These are phyloP conservation scores for Aleadryas rufinucha DNA, from an alignment of 2,113 vertebrate species.

Conservation along the genomic window DNA sequence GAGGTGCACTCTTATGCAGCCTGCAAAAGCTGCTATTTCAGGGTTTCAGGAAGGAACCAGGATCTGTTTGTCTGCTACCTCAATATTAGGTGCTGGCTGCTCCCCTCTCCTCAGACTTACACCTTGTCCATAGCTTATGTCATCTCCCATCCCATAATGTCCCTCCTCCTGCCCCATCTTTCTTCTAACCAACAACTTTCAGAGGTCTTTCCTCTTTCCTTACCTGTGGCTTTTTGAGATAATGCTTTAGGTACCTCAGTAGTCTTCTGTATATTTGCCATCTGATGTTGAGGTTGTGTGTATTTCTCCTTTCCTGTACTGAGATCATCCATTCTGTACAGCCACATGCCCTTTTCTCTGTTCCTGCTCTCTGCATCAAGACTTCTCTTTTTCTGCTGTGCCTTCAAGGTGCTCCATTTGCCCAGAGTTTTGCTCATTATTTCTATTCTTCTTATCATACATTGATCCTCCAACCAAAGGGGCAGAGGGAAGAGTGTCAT, in stretches of 20 bases:
- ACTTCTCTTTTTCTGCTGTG: background rate
- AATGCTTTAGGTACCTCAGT: background rate
- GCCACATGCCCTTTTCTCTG: background rate
- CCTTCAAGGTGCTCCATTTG: background rate
- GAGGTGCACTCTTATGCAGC: background rate
- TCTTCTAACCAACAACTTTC: background rate
- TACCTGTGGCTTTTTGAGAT: background rate
- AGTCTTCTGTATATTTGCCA: background rate
- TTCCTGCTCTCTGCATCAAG: background rate
- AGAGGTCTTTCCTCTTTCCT: background rate
- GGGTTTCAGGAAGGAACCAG: background rate
- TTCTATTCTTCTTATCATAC: background rate
- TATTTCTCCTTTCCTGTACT: background rate
- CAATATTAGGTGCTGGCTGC: background rate
- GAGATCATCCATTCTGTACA: background rate
- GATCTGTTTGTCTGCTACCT: background rate
- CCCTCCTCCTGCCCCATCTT: background rate
- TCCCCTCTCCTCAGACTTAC: background rate
- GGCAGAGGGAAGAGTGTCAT: background rate
- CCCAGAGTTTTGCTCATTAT: background rate
- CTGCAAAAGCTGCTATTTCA: background rate
- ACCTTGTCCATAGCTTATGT: background rate
- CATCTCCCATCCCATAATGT: background rate
- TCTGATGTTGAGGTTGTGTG: background rate
- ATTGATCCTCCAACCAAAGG: background rate